These are phyloP conservation scores for Heterotis niloticus DNA, from an alignment of 2,113 vertebrate species.

Conservation along the genomic window DNA sequence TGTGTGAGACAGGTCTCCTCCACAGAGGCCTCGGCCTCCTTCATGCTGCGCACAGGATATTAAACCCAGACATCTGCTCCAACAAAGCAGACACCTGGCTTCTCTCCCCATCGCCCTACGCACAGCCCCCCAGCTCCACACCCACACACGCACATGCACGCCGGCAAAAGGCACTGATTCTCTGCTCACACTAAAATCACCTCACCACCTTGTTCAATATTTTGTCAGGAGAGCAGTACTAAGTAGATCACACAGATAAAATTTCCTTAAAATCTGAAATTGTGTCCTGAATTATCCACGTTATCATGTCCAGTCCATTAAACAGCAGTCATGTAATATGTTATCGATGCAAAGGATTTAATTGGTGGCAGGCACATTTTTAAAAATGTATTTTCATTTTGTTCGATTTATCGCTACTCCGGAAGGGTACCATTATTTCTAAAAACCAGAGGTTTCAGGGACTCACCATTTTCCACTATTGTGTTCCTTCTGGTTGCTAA, in stretches of 20 bases:
- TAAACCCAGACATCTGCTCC: slow-evolving; percentile 24
- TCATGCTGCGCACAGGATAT: background rate
- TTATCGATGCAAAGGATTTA: no score
- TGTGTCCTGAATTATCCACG: no score
- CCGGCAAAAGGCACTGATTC: no score
- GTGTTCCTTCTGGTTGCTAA: background rate
- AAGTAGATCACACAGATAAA: background rate
- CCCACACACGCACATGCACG: background rate
- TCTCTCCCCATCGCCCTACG: background rate
- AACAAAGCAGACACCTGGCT: slow-evolving; percentile 13
- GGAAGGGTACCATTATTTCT: background rate
- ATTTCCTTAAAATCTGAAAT: no score
- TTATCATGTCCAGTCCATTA: no score
- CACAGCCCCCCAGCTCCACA: background rate
- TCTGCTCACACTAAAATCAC: background rate
- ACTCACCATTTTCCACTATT: background rate
- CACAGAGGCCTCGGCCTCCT: background rate
- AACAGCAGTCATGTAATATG: no score
- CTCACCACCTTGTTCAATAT: background rate
- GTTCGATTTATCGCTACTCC: background rate
- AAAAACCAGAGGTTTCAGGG: background rate
- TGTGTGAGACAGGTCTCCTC: background rate
- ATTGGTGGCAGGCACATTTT: no score
- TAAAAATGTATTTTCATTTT: background rate
- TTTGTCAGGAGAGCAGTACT: background rate